Evolutionary conservation across 2,113 vertebrate species (phyloP), one percentile per base, ranked within the genome.

Genomic region (Oplegnathus fasciatus): DNA sequence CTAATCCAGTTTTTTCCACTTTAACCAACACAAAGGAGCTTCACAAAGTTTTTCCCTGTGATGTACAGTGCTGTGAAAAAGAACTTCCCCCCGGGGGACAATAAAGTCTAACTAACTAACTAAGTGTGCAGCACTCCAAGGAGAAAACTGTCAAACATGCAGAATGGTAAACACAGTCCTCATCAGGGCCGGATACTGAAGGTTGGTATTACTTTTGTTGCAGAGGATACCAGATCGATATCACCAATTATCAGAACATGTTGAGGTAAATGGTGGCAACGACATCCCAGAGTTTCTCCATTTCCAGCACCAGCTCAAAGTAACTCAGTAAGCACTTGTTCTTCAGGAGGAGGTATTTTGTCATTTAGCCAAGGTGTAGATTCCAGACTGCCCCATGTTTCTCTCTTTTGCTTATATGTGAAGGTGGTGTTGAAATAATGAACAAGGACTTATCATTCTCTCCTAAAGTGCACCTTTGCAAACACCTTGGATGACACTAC

Each of bases 201-300:
- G 40, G 62, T 68, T 73, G 55, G 11, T 15, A 20, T 20, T 32
- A 37, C 44, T 71, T 44, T 58, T 50, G 54, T 52, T 52, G 62
- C 69, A 42, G 55, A 64, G 48, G 44, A 18, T 30, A 15, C 55
- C 66, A 69, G 80, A 80, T 77, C 48, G 18, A 80, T 86, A 80
- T 68, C 66, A 17, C 60, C 87, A 80, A 80, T 86, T 72, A 86
- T 83, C 52, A 80, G 48, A 80, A 65, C 80, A 76, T 73, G 72
- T 68, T 50, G 46, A 79, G 65, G 75, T 65, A 61, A 83, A 86
- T 0, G 18, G 48, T n/a, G 40, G 48, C 57, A 58, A n/a, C 48
- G 11, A 26, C 42, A 54, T 62, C 62, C n/a, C 54, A 69, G 46
- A 66, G 13, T 83, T 75, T 61, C 34, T 78, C 75, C 32, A 52